Percentiles rank a stretch among this genome's conserved stretches.
These are phyloP conservation scores for Harpagifer antarcticus DNA, from an alignment of 2,797 vertebrate species.

Conservation along the genomic window DNA sequence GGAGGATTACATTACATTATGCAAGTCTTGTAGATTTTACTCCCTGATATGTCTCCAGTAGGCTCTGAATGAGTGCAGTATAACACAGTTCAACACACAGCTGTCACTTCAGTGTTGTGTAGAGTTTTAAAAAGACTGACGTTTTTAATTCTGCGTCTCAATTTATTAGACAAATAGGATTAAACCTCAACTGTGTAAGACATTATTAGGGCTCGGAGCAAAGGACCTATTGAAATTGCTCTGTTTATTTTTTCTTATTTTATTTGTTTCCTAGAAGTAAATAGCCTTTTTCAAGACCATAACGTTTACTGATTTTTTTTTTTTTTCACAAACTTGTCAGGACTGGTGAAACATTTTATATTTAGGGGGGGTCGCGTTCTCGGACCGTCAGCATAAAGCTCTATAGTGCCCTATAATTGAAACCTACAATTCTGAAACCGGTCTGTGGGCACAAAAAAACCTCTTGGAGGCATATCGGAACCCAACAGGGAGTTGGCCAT, in stretches of 20 bases:
- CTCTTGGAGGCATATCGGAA: too few relatives aligned
- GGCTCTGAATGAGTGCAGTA: neutral
- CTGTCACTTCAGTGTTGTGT: neutral
- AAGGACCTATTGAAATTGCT: neutral
- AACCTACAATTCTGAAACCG: too few relatives aligned
- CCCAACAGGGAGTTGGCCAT: too few relatives aligned
- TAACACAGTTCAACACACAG: neutral
- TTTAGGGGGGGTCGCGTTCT: too few relatives aligned
- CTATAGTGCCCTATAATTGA: too few relatives aligned
- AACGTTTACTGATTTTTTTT: too few relatives aligned
- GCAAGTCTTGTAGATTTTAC: neutral
- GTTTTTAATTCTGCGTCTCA: neutral
- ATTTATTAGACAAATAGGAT: neutral
- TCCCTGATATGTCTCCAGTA: neutral
- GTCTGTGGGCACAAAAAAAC: too few relatives aligned
- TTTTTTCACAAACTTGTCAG: too few relatives aligned
- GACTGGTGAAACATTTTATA: too few relatives aligned
- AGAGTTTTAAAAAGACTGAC: neutral
- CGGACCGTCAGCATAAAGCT: too few relatives aligned
- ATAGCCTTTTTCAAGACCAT: too few relatives aligned
- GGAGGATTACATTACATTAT: neutral
- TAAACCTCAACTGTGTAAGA: neutral
- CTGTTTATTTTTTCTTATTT: neutral
- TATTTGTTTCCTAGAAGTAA: neutral
- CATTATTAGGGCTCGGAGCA: neutral